Evolutionary conservation across 2,797 vertebrate species (phyloP).

Genomic region (Macrochelys suwanniensis): DNA sequence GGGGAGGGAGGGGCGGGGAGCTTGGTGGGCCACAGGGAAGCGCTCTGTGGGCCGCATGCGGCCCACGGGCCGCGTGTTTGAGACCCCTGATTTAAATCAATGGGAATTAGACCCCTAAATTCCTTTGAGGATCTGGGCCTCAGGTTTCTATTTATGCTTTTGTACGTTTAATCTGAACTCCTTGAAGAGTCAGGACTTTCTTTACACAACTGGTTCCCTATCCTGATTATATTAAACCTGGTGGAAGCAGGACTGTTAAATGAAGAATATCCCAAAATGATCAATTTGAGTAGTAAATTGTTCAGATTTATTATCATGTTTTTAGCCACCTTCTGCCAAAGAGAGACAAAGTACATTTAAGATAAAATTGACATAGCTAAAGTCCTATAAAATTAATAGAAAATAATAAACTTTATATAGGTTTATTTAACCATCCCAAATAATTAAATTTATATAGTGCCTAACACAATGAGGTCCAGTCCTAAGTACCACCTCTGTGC

Average conservation of each 20-base stretch:
- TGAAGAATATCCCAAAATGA: not conserved
- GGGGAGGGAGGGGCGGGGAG: no score
- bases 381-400: not conserved
- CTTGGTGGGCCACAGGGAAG: no score
- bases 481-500: not conserved
- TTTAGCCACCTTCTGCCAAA: not conserved
- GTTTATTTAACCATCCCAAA: not conserved
- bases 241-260: not conserved
- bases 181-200: not conserved
- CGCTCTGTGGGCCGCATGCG: no score
- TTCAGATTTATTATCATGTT: not conserved
- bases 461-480: not conserved
- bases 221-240: not conserved
- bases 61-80: no score
- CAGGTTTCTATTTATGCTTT: not conserved
- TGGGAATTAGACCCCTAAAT: no score
- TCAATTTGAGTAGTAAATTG: not conserved
- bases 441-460: not conserved
- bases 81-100: not conserved
- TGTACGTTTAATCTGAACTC: constrained; percentile 3
- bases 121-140: no score
- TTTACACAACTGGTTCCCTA: not conserved
- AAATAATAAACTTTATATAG: not conserved
- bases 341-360: not conserved
- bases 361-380: not conserved